Conservation (phyloP, 2,888 invertebrate species). For the Apamea crenata region DNA sequence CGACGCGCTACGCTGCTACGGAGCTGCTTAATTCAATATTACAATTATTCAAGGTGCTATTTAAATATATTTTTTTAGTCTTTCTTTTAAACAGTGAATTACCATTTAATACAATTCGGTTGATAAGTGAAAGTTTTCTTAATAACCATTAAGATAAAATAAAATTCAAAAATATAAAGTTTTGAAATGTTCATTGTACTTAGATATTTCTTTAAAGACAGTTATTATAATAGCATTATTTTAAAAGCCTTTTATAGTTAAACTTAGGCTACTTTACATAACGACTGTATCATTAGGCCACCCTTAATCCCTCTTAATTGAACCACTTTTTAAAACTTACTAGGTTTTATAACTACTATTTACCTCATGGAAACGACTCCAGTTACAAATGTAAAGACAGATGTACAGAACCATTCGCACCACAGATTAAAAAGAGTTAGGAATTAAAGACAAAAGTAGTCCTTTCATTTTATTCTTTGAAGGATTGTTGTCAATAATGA, state of each 20-base stretch:
- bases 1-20: slow-evolving; percentile 14
- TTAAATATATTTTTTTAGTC: not conserved
- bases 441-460: slow-evolving; percentile 1
- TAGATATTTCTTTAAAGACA: not conserved
- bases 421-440: slow-evolving; percentile 2
- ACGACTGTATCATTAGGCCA: not conserved
- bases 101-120: not conserved
- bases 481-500: slow-evolving; percentile 8
- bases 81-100: not conserved
- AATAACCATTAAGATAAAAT: not conserved
- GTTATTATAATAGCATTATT: not conserved
- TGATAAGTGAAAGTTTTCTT: not conserved
- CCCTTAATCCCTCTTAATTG: not conserved
- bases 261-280: not conserved
- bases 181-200: not conserved
- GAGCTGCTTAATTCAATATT: not conserved
- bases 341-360: not conserved
- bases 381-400: not conserved
- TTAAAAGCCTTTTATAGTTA: not conserved
- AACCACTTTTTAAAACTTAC: not conserved
- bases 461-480: not conserved
- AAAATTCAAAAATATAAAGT: not conserved
- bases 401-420: not conserved
- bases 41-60: not conserved
- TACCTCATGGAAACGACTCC: not conserved